These are phyloP conservation scores for Gymnobelideus leadbeateri DNA, from an alignment of 2,113 vertebrate genomes.

Conservation along the genomic window DNA sequence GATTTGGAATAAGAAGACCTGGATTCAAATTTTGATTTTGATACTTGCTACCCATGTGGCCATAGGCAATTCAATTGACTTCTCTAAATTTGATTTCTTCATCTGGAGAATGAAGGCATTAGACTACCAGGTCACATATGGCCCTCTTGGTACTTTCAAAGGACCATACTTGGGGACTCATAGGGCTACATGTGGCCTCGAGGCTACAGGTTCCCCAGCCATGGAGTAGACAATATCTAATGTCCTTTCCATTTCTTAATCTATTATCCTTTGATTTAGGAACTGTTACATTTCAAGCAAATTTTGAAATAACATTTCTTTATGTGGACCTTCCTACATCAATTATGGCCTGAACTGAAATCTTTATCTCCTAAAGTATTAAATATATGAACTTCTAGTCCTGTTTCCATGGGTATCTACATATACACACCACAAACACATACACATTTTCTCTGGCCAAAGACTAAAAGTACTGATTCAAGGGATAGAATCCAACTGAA, in stretches of 20 bases:
- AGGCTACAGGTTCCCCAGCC: no score
- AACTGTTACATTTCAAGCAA: conserved; percentile 3
- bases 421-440: conserved; percentile 50
- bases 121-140: no score
- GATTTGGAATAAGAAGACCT: neutral
- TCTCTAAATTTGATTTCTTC: neutral
- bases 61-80: no score
- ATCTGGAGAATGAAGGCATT: no score
- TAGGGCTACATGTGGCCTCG: no score
- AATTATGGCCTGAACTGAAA: conserved; percentile 69
- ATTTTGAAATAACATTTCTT: neutral
- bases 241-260: neutral
- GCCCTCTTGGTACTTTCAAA: no score
- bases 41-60: neutral
- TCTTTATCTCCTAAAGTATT: conserved; percentile 73
- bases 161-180: no score
- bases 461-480: conserved; percentile 50
- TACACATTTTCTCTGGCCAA: conserved; percentile 71
- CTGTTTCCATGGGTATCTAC: conserved; percentile 61
- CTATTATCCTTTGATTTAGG: neutral
- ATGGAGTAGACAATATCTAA: neutral
- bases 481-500: conserved; percentile 45
- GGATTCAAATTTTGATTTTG: neutral
- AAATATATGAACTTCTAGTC: conserved; percentile 49
- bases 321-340: conserved; percentile 41